phyloP scores from a whole-genome alignment of 1,140 invertebrate species.

The Penaeus indicus region DNA sequence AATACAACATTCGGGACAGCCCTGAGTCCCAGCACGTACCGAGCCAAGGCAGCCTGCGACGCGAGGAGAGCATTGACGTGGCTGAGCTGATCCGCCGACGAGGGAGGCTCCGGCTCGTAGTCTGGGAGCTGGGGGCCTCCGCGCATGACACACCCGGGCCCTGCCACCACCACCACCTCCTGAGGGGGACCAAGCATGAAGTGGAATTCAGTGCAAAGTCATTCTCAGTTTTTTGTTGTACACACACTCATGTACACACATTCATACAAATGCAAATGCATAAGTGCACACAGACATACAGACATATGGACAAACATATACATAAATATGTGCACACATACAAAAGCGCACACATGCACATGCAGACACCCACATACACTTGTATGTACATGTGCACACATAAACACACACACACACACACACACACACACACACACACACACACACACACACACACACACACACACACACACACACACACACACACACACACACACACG shows the following conservation, averaged over 20 bases:
- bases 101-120: constrained; percentile 71
- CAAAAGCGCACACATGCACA: not conserved
- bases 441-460: too few species aligned
- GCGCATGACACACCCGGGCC: constrained; percentile 71
- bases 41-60: constrained; percentile 60
- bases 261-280: too few species aligned
- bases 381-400: too few species aligned
- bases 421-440: too few species aligned
- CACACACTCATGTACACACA: not conserved
- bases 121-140: constrained; percentile 71
- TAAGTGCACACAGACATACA: too few species aligned
- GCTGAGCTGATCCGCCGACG: constrained; percentile 59
- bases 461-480: too few species aligned
- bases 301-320: too few species aligned
- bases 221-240: not conserved
- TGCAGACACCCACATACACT: too few species aligned
- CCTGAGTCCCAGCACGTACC: constrained; percentile 17
- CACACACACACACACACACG: too few species aligned
- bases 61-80: constrained; percentile 64
- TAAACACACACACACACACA: too few species aligned
- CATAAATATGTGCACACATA: too few species aligned
- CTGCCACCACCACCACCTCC: constrained; percentile 70
- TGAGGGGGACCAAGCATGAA: constrained; percentile 23
- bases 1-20: not conserved
- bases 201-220: not conserved